Base-by-base conservation (phyloP, 2,888 invertebrate genomes). In the Diarsia mendica region DNA sequence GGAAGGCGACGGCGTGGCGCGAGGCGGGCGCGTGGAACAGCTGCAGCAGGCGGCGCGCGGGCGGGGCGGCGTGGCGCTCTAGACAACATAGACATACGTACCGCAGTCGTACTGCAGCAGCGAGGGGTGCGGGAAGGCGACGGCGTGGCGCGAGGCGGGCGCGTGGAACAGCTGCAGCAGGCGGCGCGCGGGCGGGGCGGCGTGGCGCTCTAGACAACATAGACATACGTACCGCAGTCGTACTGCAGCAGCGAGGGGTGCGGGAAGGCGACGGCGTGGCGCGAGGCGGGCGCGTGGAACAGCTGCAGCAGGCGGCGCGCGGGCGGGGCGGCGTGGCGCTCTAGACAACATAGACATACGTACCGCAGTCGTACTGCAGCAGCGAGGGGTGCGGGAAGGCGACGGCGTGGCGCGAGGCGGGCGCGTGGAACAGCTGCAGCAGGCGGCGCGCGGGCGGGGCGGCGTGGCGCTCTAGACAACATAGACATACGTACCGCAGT, bases 21-120 rank as follows among this genome's bases (percentile, higher is more conserved):
- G 98, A 97, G 49, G 97, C 97, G 78, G 99, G 97, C 53, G 98
- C 98, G 97, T 99, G 99, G 75, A 99, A 95, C 83, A 98, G 94
- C 2, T 97, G 95, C 61, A 98, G 94, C 88, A 97, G 97, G 46
- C 97, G 97, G 39, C 97, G 65, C 98, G 98, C 97, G 46, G 97
- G 69, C 58, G 75, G 72, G 67, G 39, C 39, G 39, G 39, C 39
- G 39, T 28, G 28, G 28, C 28, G 28, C 28, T 28, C 28, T 28
- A 6, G 4, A 39, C 39, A 39, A 39, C 39, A 39, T 39, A 39
- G 5, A 39, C 39, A 39, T 39, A 39, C 39, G 61, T 44, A 63
- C 61, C 99, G 95, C 99, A 99, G 96, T 99, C 99, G 94, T 99
- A 99, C 94, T 99, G 99, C 92, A 99, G 99, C 72, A 99, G 97